Evolutionary conservation across 2,888 invertebrate species (phyloP), one percentile per base, ranked within the genome.

Genomic region (Drosophila setosimentum): DNA sequence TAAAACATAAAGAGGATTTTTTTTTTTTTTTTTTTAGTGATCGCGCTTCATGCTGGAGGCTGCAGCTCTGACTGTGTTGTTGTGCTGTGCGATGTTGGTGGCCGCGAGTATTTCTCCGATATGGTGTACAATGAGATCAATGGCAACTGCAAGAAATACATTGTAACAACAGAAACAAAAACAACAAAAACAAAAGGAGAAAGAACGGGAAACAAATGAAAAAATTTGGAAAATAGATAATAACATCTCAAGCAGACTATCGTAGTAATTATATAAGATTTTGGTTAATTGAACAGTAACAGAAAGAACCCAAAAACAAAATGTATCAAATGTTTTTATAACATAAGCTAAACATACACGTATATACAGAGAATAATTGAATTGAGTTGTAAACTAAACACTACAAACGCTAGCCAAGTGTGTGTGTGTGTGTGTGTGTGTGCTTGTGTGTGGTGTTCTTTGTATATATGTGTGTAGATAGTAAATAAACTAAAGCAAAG

Each of bases 121-220:
- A 95, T 99, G 99, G 94, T 99, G 98, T 91, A 99, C 99, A 94
- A 99, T 99, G 94, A 99, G 96, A 95, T 99, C 98, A 94, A 99
- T 99, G 94, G 99, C 99, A 95, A 99, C 99, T 99, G 97, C 95
- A 97, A 97, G 95, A 95, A 91, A 92, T 92, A 92, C 90, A 91
- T 91, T 87, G 82, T 75, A 86, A 87, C 83, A 88, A 90, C 87
- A 91, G 73, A 88, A 88, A 84, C 76, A 75, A 79, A 82, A 88
- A 89, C 84, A 80, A 45, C 37, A 29, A 71, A 78, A 61, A 27
- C 33, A 55, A 40, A 50, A 54, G 51, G 63, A 64, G 80, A 59
- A 30, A 78, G 30, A 82, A 58, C 60, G 35, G 68, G 54, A 67
- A 80, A 80, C 68, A 71, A 35, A 37, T 48, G 60, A 45, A 60